These are phyloP conservation scores for Sebastes alutus DNA, from an alignment of 2,797 vertebrate genomes.

Conservation along the genomic window DNA sequence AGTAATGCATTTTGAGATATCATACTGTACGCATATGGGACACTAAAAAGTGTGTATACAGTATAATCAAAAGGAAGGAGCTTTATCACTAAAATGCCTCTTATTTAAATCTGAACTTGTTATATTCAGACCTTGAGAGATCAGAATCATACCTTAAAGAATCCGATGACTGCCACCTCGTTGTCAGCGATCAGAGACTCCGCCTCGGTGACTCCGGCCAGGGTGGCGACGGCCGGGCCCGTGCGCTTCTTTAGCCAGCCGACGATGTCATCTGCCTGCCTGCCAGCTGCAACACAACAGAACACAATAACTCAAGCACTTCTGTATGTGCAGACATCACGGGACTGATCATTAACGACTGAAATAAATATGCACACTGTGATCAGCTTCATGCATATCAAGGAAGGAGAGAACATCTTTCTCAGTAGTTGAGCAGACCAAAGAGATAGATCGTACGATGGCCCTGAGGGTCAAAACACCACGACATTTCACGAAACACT, in stretches of 20 bases:
- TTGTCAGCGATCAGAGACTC: slow-evolving; percentile 88
- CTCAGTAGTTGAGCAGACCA: not conserved
- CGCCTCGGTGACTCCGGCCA: slow-evolving; percentile 79
- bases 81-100: not conserved
- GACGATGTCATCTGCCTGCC: slow-evolving; percentile 93
- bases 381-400: not conserved
- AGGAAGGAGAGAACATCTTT: not conserved
- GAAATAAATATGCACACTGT: not conserved
- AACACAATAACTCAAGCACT: not conserved
- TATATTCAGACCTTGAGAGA: not conserved
- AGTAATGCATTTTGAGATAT: not conserved
- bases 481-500: too few species aligned
- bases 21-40: not conserved
- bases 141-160: slow-evolving; percentile 90
- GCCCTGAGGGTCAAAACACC: too few species aligned
- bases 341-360: too few species aligned
- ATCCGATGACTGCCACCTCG: slow-evolving; percentile 93
- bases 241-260: slow-evolving; percentile 97
- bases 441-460: not conserved
- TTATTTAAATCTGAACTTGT: not conserved
- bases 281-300: slow-evolving; percentile 85
- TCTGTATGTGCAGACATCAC: not conserved
- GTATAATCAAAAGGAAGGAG: not conserved
- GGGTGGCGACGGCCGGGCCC: slow-evolving; percentile 86
- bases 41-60: not conserved